Evolutionary conservation across 2,888 invertebrate genomes (phyloP).

Genomic region (Tillus elongatus): DNA sequence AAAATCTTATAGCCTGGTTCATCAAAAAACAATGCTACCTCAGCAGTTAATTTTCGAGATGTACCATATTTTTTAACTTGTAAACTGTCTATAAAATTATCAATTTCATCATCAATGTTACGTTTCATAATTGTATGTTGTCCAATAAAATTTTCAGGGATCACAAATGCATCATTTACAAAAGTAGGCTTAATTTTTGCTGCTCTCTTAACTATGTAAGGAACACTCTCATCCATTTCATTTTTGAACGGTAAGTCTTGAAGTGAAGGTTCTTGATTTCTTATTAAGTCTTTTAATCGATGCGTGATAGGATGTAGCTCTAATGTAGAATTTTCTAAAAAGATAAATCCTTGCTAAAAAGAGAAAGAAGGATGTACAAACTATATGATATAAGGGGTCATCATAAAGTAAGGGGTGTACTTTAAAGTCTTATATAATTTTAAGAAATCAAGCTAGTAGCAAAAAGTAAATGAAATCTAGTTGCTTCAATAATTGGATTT

Average conservation of each 20-base stretch:
- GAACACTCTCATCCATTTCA: slow-evolving; percentile 29
- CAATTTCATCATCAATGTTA: neutral
- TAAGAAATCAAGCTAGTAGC: too few species aligned
- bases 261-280: slow-evolving; percentile 36
- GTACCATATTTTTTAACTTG: slow-evolving; percentile 21
- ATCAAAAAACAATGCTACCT: slow-evolving; percentile 67
- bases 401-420: too few species aligned
- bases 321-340: slow-evolving; percentile 56
- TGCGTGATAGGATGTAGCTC: slow-evolving; percentile 58
- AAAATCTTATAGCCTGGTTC: slow-evolving; percentile 64
- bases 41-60: slow-evolving; percentile 49
- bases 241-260: slow-evolving; percentile 23
- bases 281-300: slow-evolving; percentile 36
- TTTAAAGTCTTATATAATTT: too few species aligned
- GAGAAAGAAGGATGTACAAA: too few species aligned
- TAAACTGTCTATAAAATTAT: slow-evolving; percentile 8
- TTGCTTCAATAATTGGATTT: too few species aligned
- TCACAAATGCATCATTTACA: slow-evolving; percentile 37
- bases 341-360: slow-evolving; percentile 57
- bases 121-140: slow-evolving; percentile 3
- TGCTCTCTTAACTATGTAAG: slow-evolving; percentile 53
- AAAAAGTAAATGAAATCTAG: too few species aligned
- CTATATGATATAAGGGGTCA: too few species aligned
- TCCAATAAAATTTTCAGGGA: slow-evolving; percentile 19
- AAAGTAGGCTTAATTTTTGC: slow-evolving; percentile 41